A percentile compares a stretch with the other conserved stretches of the same genome.
phyloP scores from a whole-genome alignment of 92 coral and sea anemone genomes.

The Montipora capitata region DNA sequence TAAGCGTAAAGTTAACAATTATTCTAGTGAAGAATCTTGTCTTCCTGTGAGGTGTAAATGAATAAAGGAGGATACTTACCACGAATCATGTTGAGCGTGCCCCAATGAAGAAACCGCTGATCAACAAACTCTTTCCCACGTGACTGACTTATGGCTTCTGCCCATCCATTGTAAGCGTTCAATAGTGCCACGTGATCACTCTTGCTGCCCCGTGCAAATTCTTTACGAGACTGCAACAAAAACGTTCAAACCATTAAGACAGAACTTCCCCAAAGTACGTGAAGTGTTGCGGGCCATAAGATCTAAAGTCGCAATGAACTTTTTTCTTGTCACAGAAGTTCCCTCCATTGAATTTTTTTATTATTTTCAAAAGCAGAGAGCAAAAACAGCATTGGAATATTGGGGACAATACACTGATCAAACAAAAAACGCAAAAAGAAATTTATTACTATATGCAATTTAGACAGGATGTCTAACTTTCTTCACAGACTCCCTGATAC shows the following conservation, averaged over 20 bases:
- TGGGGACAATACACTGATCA: background rate
- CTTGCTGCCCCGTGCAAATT: conserved; percentile 84
- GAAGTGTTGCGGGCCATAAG: too few species aligned
- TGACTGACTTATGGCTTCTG: conserved; percentile 71
- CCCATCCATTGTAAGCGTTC: conserved; percentile 92
- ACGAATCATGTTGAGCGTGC: conserved; percentile 89
- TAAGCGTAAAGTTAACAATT: too few species aligned
- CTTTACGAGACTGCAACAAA: conserved; percentile 72
- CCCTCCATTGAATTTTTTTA: too few species aligned
- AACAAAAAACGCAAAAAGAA: too few species aligned
- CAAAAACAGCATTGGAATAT: background rate
- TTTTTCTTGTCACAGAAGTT: too few species aligned
- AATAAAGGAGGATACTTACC: conserved; percentile 36
- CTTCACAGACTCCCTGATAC: background rate
- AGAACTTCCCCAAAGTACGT: background rate
- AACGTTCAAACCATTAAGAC: background rate
- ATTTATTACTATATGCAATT: too few species aligned
- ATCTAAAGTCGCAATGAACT: too few species aligned
- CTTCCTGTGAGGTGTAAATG: background rate
- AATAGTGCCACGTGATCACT: conserved; percentile 94
- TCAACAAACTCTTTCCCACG: conserved; percentile 76
- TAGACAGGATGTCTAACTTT: too few species aligned
- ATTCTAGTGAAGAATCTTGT: too few species aligned
- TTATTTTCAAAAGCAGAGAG: background rate
- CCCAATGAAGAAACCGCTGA: conserved; percentile 87